Evolutionary conservation across 92 coral and sea anemone species (phyloP), one percentile per base, ranked within the genome.

Genomic region (Muricea muricata): DNA sequence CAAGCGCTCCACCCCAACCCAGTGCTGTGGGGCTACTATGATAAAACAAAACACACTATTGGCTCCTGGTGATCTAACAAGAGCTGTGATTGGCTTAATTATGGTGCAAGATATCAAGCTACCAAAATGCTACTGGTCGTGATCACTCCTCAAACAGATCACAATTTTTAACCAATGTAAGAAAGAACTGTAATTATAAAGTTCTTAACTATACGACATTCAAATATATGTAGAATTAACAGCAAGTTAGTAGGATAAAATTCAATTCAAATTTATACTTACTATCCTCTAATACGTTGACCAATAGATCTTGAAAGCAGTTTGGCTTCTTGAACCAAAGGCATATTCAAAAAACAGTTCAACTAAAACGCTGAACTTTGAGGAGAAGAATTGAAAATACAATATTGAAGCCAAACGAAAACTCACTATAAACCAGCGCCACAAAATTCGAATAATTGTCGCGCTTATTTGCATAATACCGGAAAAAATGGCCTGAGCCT

Each of bases 1-100:
- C 93, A 12, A 75, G 93, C 31, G 84, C 97, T 17, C 90, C 75
- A 29, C 93, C 92, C 99, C 99, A 97, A 33, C 98, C 99, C 48
- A 88, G 86, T 13, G 95, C 91, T 15, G 99, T 97, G 1, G 91
- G 93, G 18, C 88, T 83, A 97, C 99, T 97, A n/a, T n/a, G n/a
- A n/a, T n/a, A n/a, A n/a, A n/a, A n/a, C n/a, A n/a, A n/a, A n/a
- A n/a, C n/a, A n/a, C n/a, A n/a, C n/a, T n/a, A n/a, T n/a, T n/a
- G n/a, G n/a, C n/a, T n/a, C n/a, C n/a, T n/a, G n/a, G n/a, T n/a
- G n/a, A n/a, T n/a, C n/a, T n/a, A n/a, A n/a, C n/a, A n/a, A n/a
- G n/a, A n/a, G n/a, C n/a, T n/a, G n/a, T n/a, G n/a, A n/a, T n/a
- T n/a, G n/a, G n/a, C n/a, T n/a, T n/a, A n/a, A n/a, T n/a, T n/a